Evolutionary conservation across 2,113 vertebrate species (phyloP), one percentile per base, ranked within the genome.

Genomic region (Campylomormyrus tamandua): DNA sequence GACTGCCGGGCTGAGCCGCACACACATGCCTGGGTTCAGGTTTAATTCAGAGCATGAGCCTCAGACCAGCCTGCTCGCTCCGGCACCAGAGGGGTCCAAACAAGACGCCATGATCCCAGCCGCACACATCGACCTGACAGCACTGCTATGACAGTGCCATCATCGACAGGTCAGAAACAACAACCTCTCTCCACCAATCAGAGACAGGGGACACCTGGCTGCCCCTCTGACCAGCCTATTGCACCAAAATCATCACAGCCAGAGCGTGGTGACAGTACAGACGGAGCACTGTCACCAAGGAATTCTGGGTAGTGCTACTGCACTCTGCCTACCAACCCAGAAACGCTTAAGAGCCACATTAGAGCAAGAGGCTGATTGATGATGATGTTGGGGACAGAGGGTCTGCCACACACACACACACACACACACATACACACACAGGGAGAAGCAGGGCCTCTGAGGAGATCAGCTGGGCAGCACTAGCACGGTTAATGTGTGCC

Each of bases 21-120:
- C n/a, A 66, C 9, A 27, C 58, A 66, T 7, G 6, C 56, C 56
- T 58, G 21, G 56, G 7, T 58, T 58, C 53, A 58, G 21, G 19
- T 58, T 58, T 58, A 24, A 58, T n/a, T 58, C 56, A 58, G 7
- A 58, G 56, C 19, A 58, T 24, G 52, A 53, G 52, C 52, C 52
- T 53, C 52, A 53, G 52, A 53, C 52, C 52, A 13, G 86, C 11
- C 45, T 93, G 93, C 96, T 95, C 95, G 95, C 95, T 92, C 49
- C 85, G 92, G 92, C 62, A 91, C 92, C 91, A 91, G 92, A 89
- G 89, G 93, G 92, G 91, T 92, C 93, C 93, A 85, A 93, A 92
- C 91, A 94, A 93, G 95, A 93, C 94, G 56, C 52, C 90, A 3
- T 58, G 88, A 39, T 45, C 53, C 80, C 87, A 90, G 90, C 52